Evolutionary conservation across 2,888 invertebrate genomes (phyloP).

Genomic region (Pristionchus arcanus): DNA sequence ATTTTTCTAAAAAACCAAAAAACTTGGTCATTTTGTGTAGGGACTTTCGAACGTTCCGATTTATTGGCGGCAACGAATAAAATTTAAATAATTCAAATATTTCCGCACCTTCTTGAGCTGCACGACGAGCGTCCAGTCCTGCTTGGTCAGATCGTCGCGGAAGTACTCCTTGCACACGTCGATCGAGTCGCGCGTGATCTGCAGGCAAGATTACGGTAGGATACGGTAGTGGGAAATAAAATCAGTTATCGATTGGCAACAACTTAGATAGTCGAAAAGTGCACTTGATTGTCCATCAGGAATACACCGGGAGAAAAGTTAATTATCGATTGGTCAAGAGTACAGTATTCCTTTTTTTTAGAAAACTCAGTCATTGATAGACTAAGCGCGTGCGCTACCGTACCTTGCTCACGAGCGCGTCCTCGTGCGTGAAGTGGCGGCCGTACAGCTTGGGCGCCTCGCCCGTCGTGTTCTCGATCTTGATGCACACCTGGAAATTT

Average conservation of each 20-base stretch:
- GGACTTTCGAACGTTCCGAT: neutral
- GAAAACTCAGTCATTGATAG: neutral
- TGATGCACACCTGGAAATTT: conserved; percentile 86
- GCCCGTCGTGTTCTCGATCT: conserved; percentile 95
- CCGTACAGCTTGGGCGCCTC: conserved; percentile 99
- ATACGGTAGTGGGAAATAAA: conserved; percentile 77
- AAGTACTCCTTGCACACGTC: conserved; percentile 99
- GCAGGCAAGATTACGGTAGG: conserved; percentile 70
- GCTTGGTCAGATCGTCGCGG: conserved; percentile 95
- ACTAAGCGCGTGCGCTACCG: conserved; percentile 10
- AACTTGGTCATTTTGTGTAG: neutral
- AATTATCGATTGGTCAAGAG: neutral
- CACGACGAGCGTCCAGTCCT: conserved; percentile 98
- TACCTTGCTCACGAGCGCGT: conserved; percentile 91
- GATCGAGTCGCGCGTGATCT: conserved; percentile 97
- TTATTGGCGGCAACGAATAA: neutral
- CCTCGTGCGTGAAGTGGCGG: conserved; percentile 96
- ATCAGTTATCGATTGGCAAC: neutral
- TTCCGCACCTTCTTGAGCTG: conserved; percentile 97
- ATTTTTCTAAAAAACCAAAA: neutral
- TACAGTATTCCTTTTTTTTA: no score
- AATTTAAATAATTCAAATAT: conserved; percentile 61
- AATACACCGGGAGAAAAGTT: conserved; percentile 70
- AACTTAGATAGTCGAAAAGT: neutral
- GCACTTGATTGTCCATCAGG: no score